These are phyloP conservation scores for Decapterus maruadsi DNA, from an alignment of 2,797 vertebrate species.

Conservation along the genomic window DNA sequence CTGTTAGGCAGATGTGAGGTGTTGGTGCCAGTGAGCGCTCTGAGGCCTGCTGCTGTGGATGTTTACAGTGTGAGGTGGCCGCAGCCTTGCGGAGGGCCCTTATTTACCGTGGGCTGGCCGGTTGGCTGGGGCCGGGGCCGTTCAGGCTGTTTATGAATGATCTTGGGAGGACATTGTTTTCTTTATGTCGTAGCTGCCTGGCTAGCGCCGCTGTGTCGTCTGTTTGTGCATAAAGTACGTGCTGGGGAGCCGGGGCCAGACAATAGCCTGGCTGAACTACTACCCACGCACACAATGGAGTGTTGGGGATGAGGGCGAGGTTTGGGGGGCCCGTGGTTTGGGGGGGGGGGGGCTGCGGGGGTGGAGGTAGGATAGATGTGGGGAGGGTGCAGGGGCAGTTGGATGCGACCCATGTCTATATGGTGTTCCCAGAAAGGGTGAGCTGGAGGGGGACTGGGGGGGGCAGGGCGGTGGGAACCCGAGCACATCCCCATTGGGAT, in stretches of 20 bases:
- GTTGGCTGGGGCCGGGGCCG: conserved; percentile 34
- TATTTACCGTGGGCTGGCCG: conserved; percentile 73
- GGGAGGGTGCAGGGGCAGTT: conserved; percentile 66
- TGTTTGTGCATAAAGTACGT: conserved; percentile 85
- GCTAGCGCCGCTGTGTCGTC: conserved; percentile 81
- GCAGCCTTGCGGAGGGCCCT: conserved; percentile 61
- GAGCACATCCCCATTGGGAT: conserved; percentile 81
- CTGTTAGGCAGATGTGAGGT: conserved; percentile 78
- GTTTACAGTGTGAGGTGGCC: conserved; percentile 67
- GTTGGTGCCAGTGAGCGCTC: conserved; percentile 61
- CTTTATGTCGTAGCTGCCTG: conserved; percentile 82
- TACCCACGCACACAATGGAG: conserved; percentile 85
- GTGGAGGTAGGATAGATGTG: conserved; percentile 67
- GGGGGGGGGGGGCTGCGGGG: conserved; percentile 65
- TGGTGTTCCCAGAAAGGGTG: conserved; percentile 77
- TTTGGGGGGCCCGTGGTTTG: conserved; percentile 76
- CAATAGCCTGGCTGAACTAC: conserved; percentile 86
- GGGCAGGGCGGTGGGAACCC: conserved; percentile 80
- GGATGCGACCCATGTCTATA: conserved; percentile 79
- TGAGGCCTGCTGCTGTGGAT: conserved; percentile 62
- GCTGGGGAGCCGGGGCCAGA: conserved; percentile 80
- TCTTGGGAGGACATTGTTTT: conserved; percentile 84
- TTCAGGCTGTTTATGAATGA: conserved; percentile 77
- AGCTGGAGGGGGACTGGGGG: conserved; percentile 56
- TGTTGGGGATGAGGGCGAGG: conserved; percentile 80